Evolutionary conservation across 2,113 vertebrate genomes (phyloP).

Genomic region (Xiphophorus couchianus): DNA sequence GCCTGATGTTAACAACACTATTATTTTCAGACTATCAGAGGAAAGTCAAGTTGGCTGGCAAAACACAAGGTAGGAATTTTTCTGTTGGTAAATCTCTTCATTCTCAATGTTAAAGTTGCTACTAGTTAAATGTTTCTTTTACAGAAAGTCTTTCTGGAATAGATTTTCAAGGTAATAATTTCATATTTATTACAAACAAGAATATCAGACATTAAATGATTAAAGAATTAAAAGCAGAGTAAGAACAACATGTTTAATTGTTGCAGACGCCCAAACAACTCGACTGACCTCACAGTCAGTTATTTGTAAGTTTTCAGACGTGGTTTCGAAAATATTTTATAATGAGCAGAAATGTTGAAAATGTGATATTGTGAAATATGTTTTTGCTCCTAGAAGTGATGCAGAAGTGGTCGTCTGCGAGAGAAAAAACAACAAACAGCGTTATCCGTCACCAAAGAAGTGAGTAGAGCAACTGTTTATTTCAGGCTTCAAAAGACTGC

Average conservation of each 20-base stretch:
- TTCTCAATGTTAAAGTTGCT: neutral
- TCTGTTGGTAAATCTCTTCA: neutral
- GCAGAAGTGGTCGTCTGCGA: neutral
- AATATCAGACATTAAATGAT: no score
- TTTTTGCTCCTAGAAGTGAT: slow-evolving; percentile 18
- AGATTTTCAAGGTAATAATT: slow-evolving; percentile 31
- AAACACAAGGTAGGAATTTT: neutral
- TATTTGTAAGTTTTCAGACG: slow-evolving; percentile 28
- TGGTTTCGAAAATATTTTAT: neutral
- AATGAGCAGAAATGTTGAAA: neutral
- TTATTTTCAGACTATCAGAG: neutral
- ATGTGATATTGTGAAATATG: slow-evolving; percentile 5
- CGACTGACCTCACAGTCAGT: slow-evolving; percentile 5
- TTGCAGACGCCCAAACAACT: slow-evolving; percentile 28
- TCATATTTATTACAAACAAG: neutral
- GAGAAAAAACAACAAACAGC: slow-evolving; percentile 7
- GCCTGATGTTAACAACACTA: neutral
- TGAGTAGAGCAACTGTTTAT: slow-evolving; percentile 14
- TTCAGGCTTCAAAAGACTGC: neutral
- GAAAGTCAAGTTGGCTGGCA: neutral
- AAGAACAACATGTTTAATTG: neutral
- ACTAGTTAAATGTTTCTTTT: neutral
- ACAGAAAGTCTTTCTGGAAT: slow-evolving; percentile 27
- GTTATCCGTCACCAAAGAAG: slow-evolving; percentile 39
- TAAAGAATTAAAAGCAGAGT: neutral